Percentiles rank a stretch among this genome's conserved stretches.
phyloP scores from a whole-genome alignment of 1,140 invertebrate genomes.

The Colletes gigas region DNA sequence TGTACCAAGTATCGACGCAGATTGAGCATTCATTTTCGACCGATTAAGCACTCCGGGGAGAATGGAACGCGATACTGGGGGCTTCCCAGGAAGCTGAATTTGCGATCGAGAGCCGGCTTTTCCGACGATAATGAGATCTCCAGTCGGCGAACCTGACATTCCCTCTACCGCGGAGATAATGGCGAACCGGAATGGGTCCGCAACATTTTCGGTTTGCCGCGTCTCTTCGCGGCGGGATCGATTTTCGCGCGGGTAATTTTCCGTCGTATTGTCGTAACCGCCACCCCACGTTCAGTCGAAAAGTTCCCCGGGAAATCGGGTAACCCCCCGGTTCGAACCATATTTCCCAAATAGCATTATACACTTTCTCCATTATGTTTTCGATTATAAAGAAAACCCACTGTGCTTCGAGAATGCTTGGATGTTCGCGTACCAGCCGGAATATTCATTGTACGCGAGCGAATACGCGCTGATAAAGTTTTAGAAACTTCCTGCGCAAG shows the following conservation, averaged over 20 bases:
- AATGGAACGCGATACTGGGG: slow-evolving; percentile 39
- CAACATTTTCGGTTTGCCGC: slow-evolving; percentile 17
- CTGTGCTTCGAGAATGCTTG: too few species aligned
- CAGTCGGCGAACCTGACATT: slow-evolving; percentile 3
- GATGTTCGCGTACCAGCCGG: too few species aligned
- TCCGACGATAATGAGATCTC: slow-evolving; percentile 26
- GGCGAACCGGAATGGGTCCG: slow-evolving; percentile 10
- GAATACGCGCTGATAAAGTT: too few species aligned
- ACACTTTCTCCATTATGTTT: too few species aligned
- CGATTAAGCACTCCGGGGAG: slow-evolving; percentile 39
- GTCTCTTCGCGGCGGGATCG: background rate
- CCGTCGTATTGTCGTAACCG: slow-evolving; percentile 8
- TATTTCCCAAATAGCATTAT: too few species aligned
- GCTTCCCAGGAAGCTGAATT: slow-evolving; percentile 20
- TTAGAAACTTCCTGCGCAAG: too few species aligned
- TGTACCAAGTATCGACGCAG: slow-evolving; percentile 27
- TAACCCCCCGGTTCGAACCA: too few species aligned
- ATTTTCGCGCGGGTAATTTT: slow-evolving; percentile 25
- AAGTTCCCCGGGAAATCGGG: too few species aligned
- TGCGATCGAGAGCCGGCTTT: slow-evolving; percentile 14
- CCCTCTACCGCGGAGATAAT: slow-evolving; percentile 8
- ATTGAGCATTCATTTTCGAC: slow-evolving; percentile 46
- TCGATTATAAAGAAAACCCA: too few species aligned
- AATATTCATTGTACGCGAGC: too few species aligned
- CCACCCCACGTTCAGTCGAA: background rate